Base-by-base conservation (phyloP, 2,113 vertebrate genomes). In the Gorsachius goisagi region DNA sequence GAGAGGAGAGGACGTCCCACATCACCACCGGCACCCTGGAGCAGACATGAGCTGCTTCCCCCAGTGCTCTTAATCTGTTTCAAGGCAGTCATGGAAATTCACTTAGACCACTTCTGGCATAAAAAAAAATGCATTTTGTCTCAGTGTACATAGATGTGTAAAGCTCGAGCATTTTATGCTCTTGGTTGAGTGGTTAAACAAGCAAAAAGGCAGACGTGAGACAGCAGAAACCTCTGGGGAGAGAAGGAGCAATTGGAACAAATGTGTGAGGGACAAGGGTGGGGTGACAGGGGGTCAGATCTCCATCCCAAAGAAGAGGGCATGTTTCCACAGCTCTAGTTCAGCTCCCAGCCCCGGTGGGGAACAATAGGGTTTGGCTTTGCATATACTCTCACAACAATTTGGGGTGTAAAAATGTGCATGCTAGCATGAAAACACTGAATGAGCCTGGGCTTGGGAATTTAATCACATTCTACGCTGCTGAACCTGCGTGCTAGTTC, bases 321-420 rank as follows among this genome's bases (percentile, higher is more conserved):
- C n/a, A 30, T 8, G 2, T 49, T 72, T 94, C 76, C 39, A 44
- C n/a, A 72, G 52, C 30, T 75, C 33, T 4, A 7, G 18, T 59
- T 92, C 41, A 64, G 22, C 37, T 90, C 53, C 58, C 72, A 86
- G 63, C 5, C 49, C 39, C 3, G 1, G 12, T 22, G 18, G 5
- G 19, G 22, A 64, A 5, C 28, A n/a, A 20, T 19, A 47, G 26
- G 15, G 19, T 86, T 76, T 79, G 32, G 16, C 27, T 80, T 76
- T 64, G 44, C 0, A 0, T 1, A 2, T 35, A 20, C 15, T 76
- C 39, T 20, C 26, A 21, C 44, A 52, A 49, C 1, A 1, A 88
- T 52, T 64, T 0, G 0, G 27, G 33, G 5, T 39, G 39, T 52
- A 68, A 94, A 94, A 95, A 73, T 39, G 35, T 18, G 3, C 45